These are phyloP conservation scores for Cryptoblepharus egeriae DNA, from an alignment of 2,797 vertebrate species.

Conservation along the genomic window DNA sequence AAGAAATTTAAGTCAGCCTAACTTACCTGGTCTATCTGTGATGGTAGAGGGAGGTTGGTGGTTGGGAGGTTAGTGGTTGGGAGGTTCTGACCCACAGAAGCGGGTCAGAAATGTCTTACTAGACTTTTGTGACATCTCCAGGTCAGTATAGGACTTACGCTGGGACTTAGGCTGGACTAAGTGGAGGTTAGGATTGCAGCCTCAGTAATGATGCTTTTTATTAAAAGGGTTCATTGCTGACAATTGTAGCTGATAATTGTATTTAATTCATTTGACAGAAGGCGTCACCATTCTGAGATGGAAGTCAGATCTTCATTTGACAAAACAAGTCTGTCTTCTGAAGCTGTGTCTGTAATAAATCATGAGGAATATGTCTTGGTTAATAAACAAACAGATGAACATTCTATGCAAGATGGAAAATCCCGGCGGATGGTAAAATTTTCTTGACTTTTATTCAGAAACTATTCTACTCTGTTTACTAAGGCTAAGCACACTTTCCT, in stretches of 20 bases:
- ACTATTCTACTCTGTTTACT: no score
- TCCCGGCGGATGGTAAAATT: conserved; percentile 88
- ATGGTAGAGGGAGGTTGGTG: no score
- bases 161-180: no score
- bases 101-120: no score
- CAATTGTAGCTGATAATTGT: neutral
- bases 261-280: conserved; percentile 57
- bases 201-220: neutral
- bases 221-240: neutral
- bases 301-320: conserved; percentile 87
- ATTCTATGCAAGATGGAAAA: conserved; percentile 81
- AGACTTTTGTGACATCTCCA: no score
- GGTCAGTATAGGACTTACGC: no score
- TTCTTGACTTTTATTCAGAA: conserved; percentile 41
- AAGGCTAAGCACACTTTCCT: no score
- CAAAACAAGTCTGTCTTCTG: conserved; percentile 87
- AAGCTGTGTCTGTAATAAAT: conserved; percentile 88
- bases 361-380: conserved; percentile 95
- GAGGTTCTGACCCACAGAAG: no score
- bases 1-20: no score
- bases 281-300: conserved; percentile 75
- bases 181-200: no score
- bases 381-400: conserved; percentile 80
- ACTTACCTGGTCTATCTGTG: no score
- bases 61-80: no score